Evolutionary conservation across 2,113 vertebrate species (phyloP).

Genomic region (Zingel zingel): DNA sequence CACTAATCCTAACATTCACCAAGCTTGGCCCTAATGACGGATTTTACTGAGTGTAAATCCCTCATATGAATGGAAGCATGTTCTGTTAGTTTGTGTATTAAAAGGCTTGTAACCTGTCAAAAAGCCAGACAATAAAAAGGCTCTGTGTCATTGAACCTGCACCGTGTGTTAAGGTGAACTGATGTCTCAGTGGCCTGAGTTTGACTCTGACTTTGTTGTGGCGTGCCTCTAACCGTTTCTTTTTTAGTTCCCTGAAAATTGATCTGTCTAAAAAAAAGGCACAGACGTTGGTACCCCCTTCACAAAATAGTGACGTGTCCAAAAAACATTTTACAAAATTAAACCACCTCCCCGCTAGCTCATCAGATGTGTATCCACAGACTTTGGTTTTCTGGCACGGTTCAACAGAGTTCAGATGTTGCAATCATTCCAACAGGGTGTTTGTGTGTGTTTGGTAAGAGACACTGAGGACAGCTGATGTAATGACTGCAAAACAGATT

Average conservation of each 20-base stretch:
- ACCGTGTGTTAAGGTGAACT: constrained; percentile 25
- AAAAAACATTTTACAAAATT: neutral
- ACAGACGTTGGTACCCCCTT: neutral
- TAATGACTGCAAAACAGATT: constrained; percentile 76
- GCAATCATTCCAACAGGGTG: constrained; percentile 65
- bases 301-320: neutral
- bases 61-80: neutral
- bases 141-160: constrained; percentile 20
- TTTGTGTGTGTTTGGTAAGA: constrained; percentile 75
- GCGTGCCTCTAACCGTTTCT: neutral
- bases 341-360: constrained; percentile 29
- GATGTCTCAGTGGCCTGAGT: constrained; percentile 12
- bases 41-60: neutral
- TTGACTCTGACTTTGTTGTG: constrained; percentile 35
- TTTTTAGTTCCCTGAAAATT: neutral
- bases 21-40: neutral
- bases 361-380: constrained; percentile 48
- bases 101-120: neutral
- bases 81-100: neutral
- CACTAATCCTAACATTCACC: neutral
- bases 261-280: neutral
- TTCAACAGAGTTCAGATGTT: constrained; percentile 70
- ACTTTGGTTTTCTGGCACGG: constrained; percentile 44
- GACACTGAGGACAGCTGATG: constrained; percentile 73
- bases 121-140: neutral